These are phyloP conservation scores for Clavelina lepadiformis DNA, from an alignment of 23 tunicate genomes.

Conservation along the genomic window DNA sequence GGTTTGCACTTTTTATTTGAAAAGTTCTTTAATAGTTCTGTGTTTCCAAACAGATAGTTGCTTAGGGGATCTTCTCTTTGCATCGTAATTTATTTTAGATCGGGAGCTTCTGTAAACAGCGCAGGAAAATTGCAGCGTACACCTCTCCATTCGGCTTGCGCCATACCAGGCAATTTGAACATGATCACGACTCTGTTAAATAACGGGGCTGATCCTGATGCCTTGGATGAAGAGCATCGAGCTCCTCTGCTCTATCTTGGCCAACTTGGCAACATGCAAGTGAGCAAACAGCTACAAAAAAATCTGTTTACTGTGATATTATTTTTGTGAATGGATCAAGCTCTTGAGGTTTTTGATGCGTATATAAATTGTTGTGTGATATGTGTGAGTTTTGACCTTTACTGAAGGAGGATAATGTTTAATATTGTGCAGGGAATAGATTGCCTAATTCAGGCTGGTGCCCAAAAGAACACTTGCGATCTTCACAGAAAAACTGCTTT, in stretches of 20 bases:
- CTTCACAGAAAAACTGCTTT: conserved; percentile 30
- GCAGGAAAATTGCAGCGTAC: conserved; percentile 14
- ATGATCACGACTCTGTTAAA: conserved; percentile 23
- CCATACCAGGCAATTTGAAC: conserved; percentile 31
- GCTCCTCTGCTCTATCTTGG: conserved; percentile 34
- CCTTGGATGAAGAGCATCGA: conserved; percentile 28
- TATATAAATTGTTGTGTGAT: not conserved
- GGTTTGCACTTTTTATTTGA: no score
- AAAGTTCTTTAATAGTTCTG: no score
- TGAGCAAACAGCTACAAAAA: not conserved
- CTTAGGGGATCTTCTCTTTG: no score
- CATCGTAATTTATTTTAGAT: conserved; percentile 17
- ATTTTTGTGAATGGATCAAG: no score
- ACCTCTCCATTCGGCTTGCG: conserved; percentile 47
- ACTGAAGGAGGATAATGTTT: not conserved
- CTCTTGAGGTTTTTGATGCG: not conserved
- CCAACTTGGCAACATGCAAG: conserved; percentile 36
- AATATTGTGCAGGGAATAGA: conserved; percentile 30
- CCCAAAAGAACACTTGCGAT: conserved; percentile 23
- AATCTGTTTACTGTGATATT: not conserved
- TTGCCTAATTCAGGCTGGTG: conserved; percentile 38
- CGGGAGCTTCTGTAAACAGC: conserved; percentile 33
- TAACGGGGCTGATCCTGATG: conserved; percentile 21
- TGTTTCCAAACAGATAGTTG: no score
- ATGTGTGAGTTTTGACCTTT: not conserved